Percentiles rank a stretch among this genome's conserved stretches.
Evolutionary conservation across 1,140 invertebrate species (phyloP).

Genomic region (Sitophilus oryzae): DNA sequence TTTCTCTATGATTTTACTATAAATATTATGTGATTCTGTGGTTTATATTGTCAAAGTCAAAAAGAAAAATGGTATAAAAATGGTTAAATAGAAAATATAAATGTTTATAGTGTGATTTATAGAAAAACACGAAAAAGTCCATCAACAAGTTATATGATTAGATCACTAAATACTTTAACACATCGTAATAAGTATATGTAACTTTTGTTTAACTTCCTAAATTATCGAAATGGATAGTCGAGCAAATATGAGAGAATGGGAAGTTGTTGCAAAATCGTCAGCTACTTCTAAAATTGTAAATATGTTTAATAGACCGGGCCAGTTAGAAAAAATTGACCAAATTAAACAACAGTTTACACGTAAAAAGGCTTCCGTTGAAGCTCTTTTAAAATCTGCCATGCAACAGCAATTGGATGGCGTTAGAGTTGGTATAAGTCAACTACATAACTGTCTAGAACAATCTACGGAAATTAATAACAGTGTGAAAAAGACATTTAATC

Average conservation of each 20-base stretch:
- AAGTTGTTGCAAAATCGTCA: conserved; percentile 75
- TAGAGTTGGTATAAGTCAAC: conserved; percentile 83
- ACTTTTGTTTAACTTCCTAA: too few relatives aligned
- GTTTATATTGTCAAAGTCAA: too few relatives aligned
- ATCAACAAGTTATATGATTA: too few relatives aligned
- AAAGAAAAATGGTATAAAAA: too few relatives aligned
- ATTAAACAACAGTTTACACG: conserved; percentile 72
- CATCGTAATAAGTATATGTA: too few relatives aligned
- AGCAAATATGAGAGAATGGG: conserved; percentile 65
- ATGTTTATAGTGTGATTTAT: too few relatives aligned
- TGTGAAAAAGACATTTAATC: conserved; percentile 55
- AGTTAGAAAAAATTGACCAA: conserved; percentile 92
- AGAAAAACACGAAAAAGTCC: too few relatives aligned
- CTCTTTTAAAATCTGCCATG: conserved; percentile 96
- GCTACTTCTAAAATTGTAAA: conserved; percentile 88
- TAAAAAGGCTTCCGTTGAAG: conserved; percentile 92
- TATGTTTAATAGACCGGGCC: conserved; percentile 90
- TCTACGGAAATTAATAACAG: conserved; percentile 69
- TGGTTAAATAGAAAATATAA: too few relatives aligned
- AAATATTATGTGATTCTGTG: too few relatives aligned
- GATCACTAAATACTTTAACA: too few relatives aligned
- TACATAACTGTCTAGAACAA: conserved; percentile 77
- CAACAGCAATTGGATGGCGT: conserved; percentile 97
- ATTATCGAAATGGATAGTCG: too few relatives aligned
- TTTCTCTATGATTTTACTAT: too few relatives aligned